Conservation (phyloP, 2,888 invertebrate genomes). For the Nemotelus pantherinus region DNA sequence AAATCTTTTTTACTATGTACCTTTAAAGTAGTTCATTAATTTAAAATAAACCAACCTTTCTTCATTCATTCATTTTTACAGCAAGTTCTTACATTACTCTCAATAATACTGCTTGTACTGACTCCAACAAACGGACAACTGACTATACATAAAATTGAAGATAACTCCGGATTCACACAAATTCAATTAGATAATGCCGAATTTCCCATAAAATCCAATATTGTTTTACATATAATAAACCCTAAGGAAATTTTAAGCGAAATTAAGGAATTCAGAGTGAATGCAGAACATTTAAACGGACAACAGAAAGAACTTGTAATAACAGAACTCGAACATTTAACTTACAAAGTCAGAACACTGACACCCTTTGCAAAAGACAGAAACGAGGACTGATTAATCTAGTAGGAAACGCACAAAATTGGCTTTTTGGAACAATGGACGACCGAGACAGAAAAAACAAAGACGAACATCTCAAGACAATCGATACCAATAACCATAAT, state of each 20-base stretch:
- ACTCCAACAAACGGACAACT: no score
- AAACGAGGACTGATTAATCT: slow-evolving; percentile 41
- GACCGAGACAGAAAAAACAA: slow-evolving; percentile 40
- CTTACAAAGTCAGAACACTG: slow-evolving; percentile 15
- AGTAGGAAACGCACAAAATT: slow-evolving; percentile 37
- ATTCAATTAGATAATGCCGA: background rate
- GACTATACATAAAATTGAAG: no score
- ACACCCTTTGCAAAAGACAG: slow-evolving; percentile 37
- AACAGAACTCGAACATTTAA: slow-evolving; percentile 28
- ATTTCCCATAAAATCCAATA: background rate
- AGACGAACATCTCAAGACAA: slow-evolving; percentile 33
- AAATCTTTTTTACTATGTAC: no score
- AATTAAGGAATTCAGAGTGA: slow-evolving; percentile 19
- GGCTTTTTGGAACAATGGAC: slow-evolving; percentile 45
- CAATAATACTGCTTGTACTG: no score
- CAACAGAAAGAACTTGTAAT: slow-evolving; percentile 22
- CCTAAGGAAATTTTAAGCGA: background rate
- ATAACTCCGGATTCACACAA: no score
- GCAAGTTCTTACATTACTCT: no score
- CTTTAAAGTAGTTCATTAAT: no score
- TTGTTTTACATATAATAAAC: slow-evolving; percentile 30
- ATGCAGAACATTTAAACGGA: slow-evolving; percentile 11
- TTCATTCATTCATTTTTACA: no score
- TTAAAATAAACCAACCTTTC: no score
- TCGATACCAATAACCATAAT: slow-evolving; percentile 38